Evolutionary conservation across 2,113 vertebrate species (phyloP).

Genomic region (Platichthys flesus): DNA sequence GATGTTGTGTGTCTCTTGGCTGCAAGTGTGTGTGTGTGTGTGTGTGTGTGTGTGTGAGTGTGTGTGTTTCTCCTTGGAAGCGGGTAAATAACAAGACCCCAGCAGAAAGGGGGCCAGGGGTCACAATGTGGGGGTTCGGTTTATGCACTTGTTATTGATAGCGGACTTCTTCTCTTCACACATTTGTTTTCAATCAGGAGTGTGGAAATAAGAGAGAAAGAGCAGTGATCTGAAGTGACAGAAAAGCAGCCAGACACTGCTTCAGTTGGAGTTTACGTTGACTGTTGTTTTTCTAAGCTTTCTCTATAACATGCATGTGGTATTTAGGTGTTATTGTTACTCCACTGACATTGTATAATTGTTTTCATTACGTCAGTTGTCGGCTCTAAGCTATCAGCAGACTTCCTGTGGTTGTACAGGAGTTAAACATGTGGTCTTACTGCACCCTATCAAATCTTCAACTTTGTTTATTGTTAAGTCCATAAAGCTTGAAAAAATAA

Average conservation of each 20-base stretch:
- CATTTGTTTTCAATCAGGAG: slow-evolving; percentile 8
- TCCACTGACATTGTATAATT: background rate
- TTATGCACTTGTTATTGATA: slow-evolving; percentile 67
- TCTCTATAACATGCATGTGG: background rate
- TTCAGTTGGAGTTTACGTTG: background rate
- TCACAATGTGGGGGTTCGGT: slow-evolving; percentile 54
- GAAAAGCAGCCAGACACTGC: background rate
- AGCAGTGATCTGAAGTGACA: background rate
- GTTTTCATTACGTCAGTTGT: background rate
- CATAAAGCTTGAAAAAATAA: background rate
- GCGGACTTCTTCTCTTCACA: slow-evolving; percentile 12
- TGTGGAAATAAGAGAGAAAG: slow-evolving; percentile 7
- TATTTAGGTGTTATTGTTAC: background rate
- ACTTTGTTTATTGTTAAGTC: background rate
- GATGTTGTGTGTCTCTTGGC: slow-evolving; percentile 48
- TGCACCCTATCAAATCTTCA: background rate
- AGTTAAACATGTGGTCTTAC: background rate
- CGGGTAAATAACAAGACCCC: slow-evolving; percentile 63
- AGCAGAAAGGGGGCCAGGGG: slow-evolving; percentile 24
- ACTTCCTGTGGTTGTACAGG: slow-evolving; percentile 37
- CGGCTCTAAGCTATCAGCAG: background rate
- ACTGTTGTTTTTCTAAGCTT: background rate
- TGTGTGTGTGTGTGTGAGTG: background rate
- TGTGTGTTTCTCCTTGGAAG: slow-evolving; percentile 39
- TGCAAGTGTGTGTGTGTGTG: background rate